A percentile compares a stretch with the other conserved stretches of the same genome.
phyloP scores from a whole-genome alignment of 2,797 vertebrate species.

The Ambastaia sidthimunki region DNA sequence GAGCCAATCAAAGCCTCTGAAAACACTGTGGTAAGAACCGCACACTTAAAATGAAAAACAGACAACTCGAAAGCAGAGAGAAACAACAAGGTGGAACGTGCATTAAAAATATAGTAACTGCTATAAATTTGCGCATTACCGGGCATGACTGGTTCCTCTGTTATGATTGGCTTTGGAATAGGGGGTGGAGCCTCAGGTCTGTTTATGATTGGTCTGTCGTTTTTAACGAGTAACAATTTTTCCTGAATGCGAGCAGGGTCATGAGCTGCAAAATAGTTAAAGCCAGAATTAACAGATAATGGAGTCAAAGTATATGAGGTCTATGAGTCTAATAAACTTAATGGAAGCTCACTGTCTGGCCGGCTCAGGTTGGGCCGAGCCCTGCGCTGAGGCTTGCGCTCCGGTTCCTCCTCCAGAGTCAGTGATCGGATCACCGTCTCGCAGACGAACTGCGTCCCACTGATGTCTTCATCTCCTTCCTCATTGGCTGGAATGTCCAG shows the following conservation, averaged over 20 bases:
- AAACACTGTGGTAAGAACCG: constrained; percentile 17
- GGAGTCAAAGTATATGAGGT: not conserved
- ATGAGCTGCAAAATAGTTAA: constrained; percentile 54
- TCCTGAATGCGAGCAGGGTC: constrained; percentile 62
- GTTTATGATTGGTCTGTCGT: constrained; percentile 40
- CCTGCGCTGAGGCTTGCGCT: constrained; percentile 85
- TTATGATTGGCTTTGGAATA: constrained; percentile 44
- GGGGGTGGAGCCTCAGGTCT: constrained; percentile 63
- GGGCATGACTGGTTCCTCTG: constrained; percentile 57
- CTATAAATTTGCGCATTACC: constrained; percentile 58
- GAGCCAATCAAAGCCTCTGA: constrained; percentile 61
- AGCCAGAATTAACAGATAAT: not conserved
- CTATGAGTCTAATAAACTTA: not conserved
- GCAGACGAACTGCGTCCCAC: constrained; percentile 96
- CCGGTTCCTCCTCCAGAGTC: constrained; percentile 92
- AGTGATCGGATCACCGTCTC: constrained; percentile 97
- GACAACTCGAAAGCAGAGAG: not conserved
- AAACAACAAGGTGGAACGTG: not conserved
- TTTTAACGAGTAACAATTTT: constrained; percentile 60
- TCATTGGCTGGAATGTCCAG: constrained; percentile 75
- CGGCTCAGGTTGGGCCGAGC: constrained; percentile 66
- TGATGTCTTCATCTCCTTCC: constrained; percentile 94
- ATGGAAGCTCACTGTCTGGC: constrained; percentile 74
- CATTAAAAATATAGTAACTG: not conserved
- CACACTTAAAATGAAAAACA: not conserved